Evolutionary conservation across 2,888 invertebrate genomes (phyloP), one percentile per base, ranked within the genome.

Genomic region (Epirrhoe tristata): DNA sequence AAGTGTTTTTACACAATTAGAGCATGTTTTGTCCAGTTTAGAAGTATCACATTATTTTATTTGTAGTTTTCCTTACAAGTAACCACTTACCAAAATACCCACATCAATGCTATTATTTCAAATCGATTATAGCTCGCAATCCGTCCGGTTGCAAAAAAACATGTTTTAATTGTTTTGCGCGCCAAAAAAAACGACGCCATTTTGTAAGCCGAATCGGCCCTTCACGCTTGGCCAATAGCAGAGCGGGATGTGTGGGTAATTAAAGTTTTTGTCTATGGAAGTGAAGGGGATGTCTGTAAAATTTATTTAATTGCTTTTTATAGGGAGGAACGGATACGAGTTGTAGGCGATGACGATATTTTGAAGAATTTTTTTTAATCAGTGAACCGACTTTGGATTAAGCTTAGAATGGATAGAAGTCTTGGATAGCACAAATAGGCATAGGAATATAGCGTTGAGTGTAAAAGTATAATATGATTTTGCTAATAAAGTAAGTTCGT

Each of bases 201-300:
- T 63, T 80, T 77, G 78, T 70, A 61, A 74, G 79, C 81, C 79
- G 80, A 81, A 71, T 79, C 77, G 76, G 68, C 59, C 85, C 85
- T 85, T 85, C 85, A 81, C 79, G 85, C 74, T 67, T 77, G 77
- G 81, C 80, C 81, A 82, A 82, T 82, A 78, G 61, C 73, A 61
- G 76, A 72, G 73, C 74, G 72, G 70, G 67, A 70, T 70, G 74
- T 72, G 70, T 73, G 54, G 52, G 66, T 54, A 51, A 63, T 65
- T 68, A 64, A 65, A 52, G 8, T 65, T 65, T 70, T 67, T 57
- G 63, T 60, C 48, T 63, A 60, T 67, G 48, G 39, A 14, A 34
- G 39, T 43, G 39, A 43, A 43, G 39, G 39, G 39, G 39, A 43
- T 43, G 39, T 43, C 39, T 43, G 39, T 43, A 5, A 43, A 2